These are phyloP conservation scores for Chrosomus eos DNA, from an alignment of 2,797 vertebrate species.

Conservation along the genomic window DNA sequence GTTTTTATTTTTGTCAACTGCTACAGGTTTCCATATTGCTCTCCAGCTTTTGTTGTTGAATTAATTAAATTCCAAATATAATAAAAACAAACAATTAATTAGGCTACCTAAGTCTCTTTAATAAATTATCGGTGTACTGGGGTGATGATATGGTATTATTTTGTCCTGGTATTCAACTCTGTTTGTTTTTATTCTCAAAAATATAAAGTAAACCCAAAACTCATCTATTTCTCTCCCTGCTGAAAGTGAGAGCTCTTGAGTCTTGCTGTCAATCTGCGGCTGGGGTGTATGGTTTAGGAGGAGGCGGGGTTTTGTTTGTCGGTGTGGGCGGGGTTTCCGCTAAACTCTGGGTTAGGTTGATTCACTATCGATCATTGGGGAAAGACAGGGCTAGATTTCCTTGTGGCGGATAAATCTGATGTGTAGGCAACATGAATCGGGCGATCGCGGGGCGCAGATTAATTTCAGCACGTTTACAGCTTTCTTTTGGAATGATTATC, in stretches of 20 bases:
- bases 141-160: not conserved
- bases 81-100: not conserved
- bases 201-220: not conserved
- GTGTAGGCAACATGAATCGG: conserved; percentile 65
- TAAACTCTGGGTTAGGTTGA: conserved; percentile 78
- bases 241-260: conserved; percentile 34
- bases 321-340: conserved; percentile 79
- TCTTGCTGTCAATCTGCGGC: conserved; percentile 15
- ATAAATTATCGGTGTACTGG: not conserved
- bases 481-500: conserved; percentile 23
- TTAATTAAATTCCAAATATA: not conserved
- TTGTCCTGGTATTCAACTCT: not conserved
- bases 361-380: conserved; percentile 80
- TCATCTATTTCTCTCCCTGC: not conserved
- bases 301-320: conserved; percentile 52
- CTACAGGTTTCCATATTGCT: not conserved
- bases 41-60: not conserved
- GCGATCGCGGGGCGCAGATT: conserved; percentile 60
- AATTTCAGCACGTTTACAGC: conserved; percentile 63
- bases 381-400: conserved; percentile 66
- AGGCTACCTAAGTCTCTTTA: not conserved
- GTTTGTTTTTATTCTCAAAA: not conserved
- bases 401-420: conserved; percentile 63
- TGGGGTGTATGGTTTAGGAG: conserved; percentile 17
- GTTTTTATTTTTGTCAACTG: not conserved